Evolutionary conservation across 2,113 vertebrate species (phyloP).

Genomic region (Hymenochirus boettgeri): DNA sequence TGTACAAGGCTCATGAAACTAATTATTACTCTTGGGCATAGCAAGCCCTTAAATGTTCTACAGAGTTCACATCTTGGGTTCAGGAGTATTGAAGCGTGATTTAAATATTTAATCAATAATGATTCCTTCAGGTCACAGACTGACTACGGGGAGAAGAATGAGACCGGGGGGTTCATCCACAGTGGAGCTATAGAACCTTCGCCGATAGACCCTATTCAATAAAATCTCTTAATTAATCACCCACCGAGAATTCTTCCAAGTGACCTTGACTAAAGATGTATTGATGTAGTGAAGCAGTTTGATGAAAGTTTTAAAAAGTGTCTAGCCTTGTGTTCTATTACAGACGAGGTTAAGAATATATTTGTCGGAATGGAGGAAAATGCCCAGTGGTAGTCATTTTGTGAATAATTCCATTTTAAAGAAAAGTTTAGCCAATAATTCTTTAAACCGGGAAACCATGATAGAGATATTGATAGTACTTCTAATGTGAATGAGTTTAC

Average conservation of each 20-base stretch:
- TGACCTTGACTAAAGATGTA: constrained; percentile 28
- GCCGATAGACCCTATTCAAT: neutral
- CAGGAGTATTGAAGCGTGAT: constrained; percentile 16
- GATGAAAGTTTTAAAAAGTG: constrained; percentile 15
- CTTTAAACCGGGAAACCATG: too few relatives aligned
- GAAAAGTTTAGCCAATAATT: too few relatives aligned
- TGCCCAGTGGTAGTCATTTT: neutral
- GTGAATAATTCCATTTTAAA: neutral
- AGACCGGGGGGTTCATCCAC: constrained; percentile 7
- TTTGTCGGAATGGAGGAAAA: neutral
- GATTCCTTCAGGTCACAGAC: constrained; percentile 10
- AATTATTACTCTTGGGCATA: constrained; percentile 35
- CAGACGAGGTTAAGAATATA: neutral
- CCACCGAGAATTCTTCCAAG: constrained; percentile 27
- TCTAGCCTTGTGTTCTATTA: neutral
- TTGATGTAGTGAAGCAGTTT: constrained; percentile 25
- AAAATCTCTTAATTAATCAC: constrained; percentile 28
- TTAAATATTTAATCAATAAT: constrained; percentile 31
- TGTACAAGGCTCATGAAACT: neutral
- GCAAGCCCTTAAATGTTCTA: too few relatives aligned
- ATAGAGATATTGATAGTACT: too few relatives aligned
- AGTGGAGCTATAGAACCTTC: neutral
- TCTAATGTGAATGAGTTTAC: too few relatives aligned
- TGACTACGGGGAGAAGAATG: constrained; percentile 9
- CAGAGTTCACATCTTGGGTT: constrained; percentile 17